These are phyloP conservation scores for Olivierus martensii DNA, from an alignment of 1,140 invertebrate genomes.

Conservation along the genomic window DNA sequence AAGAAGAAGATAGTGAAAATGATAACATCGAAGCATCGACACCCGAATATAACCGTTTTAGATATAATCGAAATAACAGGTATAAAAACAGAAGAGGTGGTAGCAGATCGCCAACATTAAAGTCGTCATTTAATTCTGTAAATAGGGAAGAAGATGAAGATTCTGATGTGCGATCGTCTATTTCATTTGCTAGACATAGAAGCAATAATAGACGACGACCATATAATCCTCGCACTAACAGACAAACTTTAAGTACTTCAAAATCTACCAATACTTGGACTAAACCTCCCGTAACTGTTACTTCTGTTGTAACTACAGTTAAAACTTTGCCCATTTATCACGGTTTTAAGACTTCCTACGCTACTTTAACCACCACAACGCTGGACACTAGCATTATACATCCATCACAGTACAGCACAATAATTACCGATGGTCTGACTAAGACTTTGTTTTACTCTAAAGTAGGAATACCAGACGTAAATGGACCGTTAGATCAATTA, in stretches of 20 bases:
- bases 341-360: conserved; percentile 23
- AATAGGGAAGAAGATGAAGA: conserved; percentile 15
- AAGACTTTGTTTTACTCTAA: conserved; percentile 18
- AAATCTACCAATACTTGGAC: conserved; percentile 11
- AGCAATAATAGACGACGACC: conserved; percentile 11
- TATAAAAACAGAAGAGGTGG: neutral
- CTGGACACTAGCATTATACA: conserved; percentile 20
- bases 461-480: conserved; percentile 9
- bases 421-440: conserved; percentile 19
- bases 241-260: conserved; percentile 6
- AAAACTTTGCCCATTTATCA: conserved; percentile 24
- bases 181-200: neutral
- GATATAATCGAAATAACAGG: conserved; percentile 7
- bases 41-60: conserved; percentile 6
- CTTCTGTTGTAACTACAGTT: conserved; percentile 22
- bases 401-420: conserved; percentile 18
- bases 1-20: conserved; percentile 16
- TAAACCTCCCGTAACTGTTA: conserved; percentile 22
- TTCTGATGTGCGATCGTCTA: neutral
- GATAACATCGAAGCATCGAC: conserved; percentile 13
- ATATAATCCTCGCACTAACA: conserved; percentile 12
- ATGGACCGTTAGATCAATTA: conserved; percentile 5
- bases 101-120: neutral
- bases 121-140: conserved; percentile 16
- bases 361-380: conserved; percentile 23